These are phyloP conservation scores for Beroe forskalii DNA, from an alignment of 37 sponge, comb jelly and placozoan species.

Conservation along the genomic window DNA sequence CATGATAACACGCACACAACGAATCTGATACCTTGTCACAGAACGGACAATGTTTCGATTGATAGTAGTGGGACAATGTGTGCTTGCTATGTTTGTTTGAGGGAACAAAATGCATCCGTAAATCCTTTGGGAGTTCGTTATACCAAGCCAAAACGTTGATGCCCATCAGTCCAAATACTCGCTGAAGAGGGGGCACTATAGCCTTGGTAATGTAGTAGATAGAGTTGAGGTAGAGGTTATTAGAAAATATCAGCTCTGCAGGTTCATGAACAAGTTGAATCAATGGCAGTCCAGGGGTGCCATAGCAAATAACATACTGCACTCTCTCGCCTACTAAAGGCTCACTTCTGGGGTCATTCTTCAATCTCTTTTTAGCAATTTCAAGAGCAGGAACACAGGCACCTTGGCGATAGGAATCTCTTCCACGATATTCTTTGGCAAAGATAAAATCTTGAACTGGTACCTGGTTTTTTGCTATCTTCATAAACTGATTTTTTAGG, in stretches of 20 bases:
- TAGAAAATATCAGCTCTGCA: constrained; percentile 68
- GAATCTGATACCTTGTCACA: constrained; percentile 73
- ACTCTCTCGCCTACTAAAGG: constrained; percentile 86
- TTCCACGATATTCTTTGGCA: constrained; percentile 94
- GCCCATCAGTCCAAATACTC: constrained; percentile 82
- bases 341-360: constrained; percentile 75
- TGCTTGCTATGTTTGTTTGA: not conserved
- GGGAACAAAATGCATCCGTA: not conserved
- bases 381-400: constrained; percentile 86
- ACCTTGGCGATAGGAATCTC: constrained; percentile 76
- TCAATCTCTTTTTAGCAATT: constrained; percentile 70
- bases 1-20: constrained; percentile 69
- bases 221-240: constrained; percentile 74
- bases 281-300: constrained; percentile 81
- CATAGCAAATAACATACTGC: constrained; percentile 88
- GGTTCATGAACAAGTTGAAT: constrained; percentile 79
- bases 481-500: constrained; percentile 79
- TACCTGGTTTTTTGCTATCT: constrained; percentile 71
- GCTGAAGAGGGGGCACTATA: constrained; percentile 82
- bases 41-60: constrained; percentile 76
- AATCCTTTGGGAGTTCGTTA: constrained; percentile 67
- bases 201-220: constrained; percentile 89
- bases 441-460: constrained; percentile 77
- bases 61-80: constrained; percentile 81
- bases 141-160: constrained; percentile 82